Conservation (phyloP, 2,797 vertebrate species). For the Cirrhinus molitorella region DNA sequence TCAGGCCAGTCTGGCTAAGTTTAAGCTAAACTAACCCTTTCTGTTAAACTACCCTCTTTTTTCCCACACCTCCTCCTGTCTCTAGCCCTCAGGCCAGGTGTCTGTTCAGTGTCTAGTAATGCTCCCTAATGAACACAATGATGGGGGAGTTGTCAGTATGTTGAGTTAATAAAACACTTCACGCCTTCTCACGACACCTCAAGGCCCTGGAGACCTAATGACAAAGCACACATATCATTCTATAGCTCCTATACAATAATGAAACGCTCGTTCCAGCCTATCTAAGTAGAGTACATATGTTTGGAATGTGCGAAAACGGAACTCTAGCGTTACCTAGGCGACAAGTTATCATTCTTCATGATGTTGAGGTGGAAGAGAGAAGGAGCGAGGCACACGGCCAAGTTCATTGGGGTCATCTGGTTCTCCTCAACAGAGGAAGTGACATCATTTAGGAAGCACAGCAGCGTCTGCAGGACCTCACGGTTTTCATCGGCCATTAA, state of each 20-base stretch:
- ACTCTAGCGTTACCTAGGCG: conserved; percentile 85
- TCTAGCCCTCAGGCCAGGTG: conserved; percentile 22
- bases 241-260: background rate
- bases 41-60: background rate
- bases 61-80: conserved; percentile 3
- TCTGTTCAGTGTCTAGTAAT: conserved; percentile 20
- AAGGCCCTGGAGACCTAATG: conserved; percentile 6
- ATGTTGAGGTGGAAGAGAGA: conserved; percentile 98
- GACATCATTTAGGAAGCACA: conserved; percentile 95
- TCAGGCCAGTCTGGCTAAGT: background rate
- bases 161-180: conserved; percentile 34
- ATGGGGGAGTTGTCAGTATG: conserved; percentile 34
- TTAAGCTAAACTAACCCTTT: conserved; percentile 2
- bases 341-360: conserved; percentile 92
- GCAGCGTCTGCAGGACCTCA: conserved; percentile 92
- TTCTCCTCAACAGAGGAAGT: conserved; percentile 91
- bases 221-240: conserved; percentile 18
- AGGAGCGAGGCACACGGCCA: conserved; percentile 96
- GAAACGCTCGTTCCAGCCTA: background rate
- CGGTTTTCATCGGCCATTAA: conserved; percentile 96
- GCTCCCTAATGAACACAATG: conserved; percentile 40
- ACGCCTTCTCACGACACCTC: conserved; percentile 28
- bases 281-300: background rate
- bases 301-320: background rate
- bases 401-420: conserved; percentile 98